Base-by-base conservation (phyloP, 1,140 invertebrate species). In the Leguminivora glycinivorella region DNA sequence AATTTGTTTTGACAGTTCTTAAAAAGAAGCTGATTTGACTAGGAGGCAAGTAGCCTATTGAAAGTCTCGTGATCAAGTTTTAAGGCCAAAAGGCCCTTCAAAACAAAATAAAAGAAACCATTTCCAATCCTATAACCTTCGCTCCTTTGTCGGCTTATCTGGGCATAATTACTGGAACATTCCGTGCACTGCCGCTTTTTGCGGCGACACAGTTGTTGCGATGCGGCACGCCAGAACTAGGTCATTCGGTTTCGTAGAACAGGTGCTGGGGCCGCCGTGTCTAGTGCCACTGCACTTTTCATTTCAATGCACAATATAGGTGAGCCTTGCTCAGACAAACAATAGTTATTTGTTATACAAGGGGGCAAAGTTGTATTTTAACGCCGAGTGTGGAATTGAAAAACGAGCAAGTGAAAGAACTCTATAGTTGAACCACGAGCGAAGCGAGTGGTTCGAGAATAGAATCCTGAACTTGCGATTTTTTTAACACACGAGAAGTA, bases 171-270 rank as follows among this genome's bases (percentile, higher is more conserved):
- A 63, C 58, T 52, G 26, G 58, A 63, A 29, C 26, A 63, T 63
- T 63, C 58, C 58, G 26, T 63, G 58, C 58, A 63, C 26, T 63
- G 58, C 2, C 29, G n/a, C 14, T 63, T 63, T 63, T 63, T 31
- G 58, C 58, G 58, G 58, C 58, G 58, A 63, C 58, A 63, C 58
- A 63, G 58, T 63, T 63, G 58, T 63, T 29, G 58, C 58, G 58
- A 63, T 63, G 58, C 58, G 58, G 58, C 58, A 63, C 26, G 17
- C 58, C 22, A 29, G 24, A 63, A 63, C 58, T 63, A 63, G 58
- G 58, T 63, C 26, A 63, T 58, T 58, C 56, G 58, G 58, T 31
- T 63, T 63, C 58, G 25, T 63, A 63, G 58, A 63, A 63, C 58
- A 63, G 58, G 58, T 63, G 58, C 29, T 17, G 25, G 31, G 58